Evolutionary conservation across 1,140 invertebrate species (phyloP).

Genomic region (Hyposmocoma kahamanoa): DNA sequence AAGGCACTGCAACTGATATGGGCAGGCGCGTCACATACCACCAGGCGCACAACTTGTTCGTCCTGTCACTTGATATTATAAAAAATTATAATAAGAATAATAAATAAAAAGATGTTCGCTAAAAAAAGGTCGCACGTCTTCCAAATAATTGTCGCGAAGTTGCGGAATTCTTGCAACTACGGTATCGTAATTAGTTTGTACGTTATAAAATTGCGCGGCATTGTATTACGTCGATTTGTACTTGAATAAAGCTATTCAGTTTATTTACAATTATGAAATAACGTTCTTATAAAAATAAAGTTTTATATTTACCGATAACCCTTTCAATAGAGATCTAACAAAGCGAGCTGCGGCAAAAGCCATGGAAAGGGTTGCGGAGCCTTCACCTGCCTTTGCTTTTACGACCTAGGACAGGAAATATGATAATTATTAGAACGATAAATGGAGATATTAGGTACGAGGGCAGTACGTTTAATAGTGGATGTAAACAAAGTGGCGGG

Average conservation of each 20-base stretch:
- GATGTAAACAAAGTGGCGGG: too few relatives aligned
- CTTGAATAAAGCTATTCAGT: background rate
- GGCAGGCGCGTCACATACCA: too few relatives aligned
- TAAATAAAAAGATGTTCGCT: background rate
- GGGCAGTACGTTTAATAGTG: too few relatives aligned
- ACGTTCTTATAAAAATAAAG: background rate
- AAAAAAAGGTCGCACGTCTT: background rate
- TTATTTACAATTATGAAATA: background rate
- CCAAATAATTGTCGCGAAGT: background rate
- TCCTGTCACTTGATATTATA: too few relatives aligned
- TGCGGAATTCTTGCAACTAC: background rate
- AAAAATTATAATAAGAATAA: too few relatives aligned
- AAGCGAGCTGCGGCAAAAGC: slow-evolving; percentile 95
- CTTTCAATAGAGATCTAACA: slow-evolving; percentile 83
- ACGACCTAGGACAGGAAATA: slow-evolving; percentile 75
- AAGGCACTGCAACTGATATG: too few relatives aligned
- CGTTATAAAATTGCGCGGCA: too few relatives aligned
- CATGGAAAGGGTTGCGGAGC: slow-evolving; percentile 97
- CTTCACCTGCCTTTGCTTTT: slow-evolving; percentile 96
- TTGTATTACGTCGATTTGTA: too few relatives aligned
- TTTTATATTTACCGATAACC: slow-evolving; percentile 71
- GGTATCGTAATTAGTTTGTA: background rate
- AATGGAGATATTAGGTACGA: too few relatives aligned
- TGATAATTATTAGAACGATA: background rate
- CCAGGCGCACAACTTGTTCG: too few relatives aligned